Evolutionary conservation across 2,797 vertebrate genomes (phyloP), one percentile per base, ranked within the genome.

Genomic region (Pteropus rufus): DNA sequence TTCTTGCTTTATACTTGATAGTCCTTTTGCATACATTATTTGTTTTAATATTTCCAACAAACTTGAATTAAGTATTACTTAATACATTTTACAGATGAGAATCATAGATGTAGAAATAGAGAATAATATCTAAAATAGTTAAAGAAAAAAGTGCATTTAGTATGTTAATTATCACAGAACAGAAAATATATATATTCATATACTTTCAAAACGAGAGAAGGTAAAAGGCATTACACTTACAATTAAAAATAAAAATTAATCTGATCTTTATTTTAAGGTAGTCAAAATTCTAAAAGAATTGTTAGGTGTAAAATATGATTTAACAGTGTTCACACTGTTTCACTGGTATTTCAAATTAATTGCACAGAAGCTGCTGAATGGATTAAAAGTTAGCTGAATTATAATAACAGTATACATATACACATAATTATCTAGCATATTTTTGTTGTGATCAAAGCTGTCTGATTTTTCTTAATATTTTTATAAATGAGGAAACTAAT

Each of bases 301-400:
- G 4, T 89, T 24, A 73, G 3, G 19, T 67, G 0, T 81, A 90
- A 90, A 87, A 44, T 34, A 62, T 23, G 1, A 58, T 67, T 86
- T 72, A 76, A 36, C 6, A 89, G 0, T 83, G 0, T 79, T 65
- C 72, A 62, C 2, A 56, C 18, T 46, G 23, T 77, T 70, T 84
- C 36, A 80, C 8, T 75, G 12, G 3, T 54, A 81, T 58, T 89
- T 93, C 5, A 89, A 64, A 67, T 79, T 91, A 93, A 79, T 79
- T 91, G 0, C 2, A 44, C 8, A 91, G 3, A 91, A 72, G 21
- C 31, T 81, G 14, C 26, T 72, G 44, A 89, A 62, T 58, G 19
- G 4, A 82, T 95, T 15, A 93, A 83, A 89, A 92, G 85, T n/a
- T 72, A 49, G 9, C n/a, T 89, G 10, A 86, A 87, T 79, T 70